Base-by-base conservation (phyloP, 2,888 invertebrate genomes). In the Myopa testacea region DNA sequence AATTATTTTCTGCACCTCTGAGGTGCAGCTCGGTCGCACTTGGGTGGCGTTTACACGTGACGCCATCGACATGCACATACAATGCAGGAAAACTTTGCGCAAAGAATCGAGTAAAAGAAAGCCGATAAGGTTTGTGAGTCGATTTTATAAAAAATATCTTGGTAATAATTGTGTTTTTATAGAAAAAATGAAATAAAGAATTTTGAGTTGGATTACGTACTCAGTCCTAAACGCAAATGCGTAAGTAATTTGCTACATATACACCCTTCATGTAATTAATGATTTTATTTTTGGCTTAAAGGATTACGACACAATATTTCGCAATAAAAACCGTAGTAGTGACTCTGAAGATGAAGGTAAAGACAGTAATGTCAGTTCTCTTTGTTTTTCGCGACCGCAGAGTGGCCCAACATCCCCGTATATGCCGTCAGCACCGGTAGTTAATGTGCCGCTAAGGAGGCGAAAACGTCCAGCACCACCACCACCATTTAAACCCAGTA, bases 101-200 rank as follows among this genome's bases (percentile, higher is more conserved):
- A 93, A 93, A 83, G 93, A 92, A 78, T 93, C 92, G 77, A 93
- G 93, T 78, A 91, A 92, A 60, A 89, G 93, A 74, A 90, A 91
- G 68, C 93, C 93, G 14, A 90, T 93, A 34, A 89, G 84, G 84
- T 84, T 55, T 76, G 14, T 6, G 1, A n/a, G 26, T 34, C 7
- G 6, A 26, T 26, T 62, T 62, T 62, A 62, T 62, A n/a, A n/a
- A 62, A 19, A 62, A 62, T 16, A 55, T 37, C 5, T 37, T 37
- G 69, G 58, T 52, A 19, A 16, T 1, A 71, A 37, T 63, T 50
- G 4, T 63, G 58, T 76, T 14, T n/a, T 58, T 58, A 16, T 19
- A 85, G 92, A 76, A 90, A 91, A 75, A 91, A 91, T 83, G 91
- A 92, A 80, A 84, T 92, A 12, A 90, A 90, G 80, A 89, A 91